These are phyloP conservation scores for Lepidurus apus DNA, from an alignment of 1,140 invertebrate species.

Conservation along the genomic window DNA sequence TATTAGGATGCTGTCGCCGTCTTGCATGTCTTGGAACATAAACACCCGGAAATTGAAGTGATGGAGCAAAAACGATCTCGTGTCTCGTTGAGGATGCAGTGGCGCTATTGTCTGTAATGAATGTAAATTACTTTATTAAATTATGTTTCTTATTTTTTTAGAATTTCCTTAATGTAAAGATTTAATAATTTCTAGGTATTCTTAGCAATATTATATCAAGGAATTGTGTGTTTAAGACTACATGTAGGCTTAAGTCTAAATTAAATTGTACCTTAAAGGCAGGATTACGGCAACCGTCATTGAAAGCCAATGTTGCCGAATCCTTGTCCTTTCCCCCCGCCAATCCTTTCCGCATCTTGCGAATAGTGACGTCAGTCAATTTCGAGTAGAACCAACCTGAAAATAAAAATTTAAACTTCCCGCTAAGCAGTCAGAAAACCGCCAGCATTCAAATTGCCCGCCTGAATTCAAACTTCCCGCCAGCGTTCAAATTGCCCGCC, in stretches of 20 bases:
- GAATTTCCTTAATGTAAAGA: too few species aligned
- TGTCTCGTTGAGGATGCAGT: conserved; percentile 48
- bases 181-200: too few species aligned
- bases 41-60: conserved; percentile 57
- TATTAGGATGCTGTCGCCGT: conserved; percentile 57
- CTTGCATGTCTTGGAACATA: conserved; percentile 61
- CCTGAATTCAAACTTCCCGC: too few species aligned
- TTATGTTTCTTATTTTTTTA: too few species aligned
- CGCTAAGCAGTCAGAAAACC: background rate
- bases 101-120: conserved; percentile 43
- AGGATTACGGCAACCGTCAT: conserved; percentile 56
- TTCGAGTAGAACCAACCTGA: conserved; percentile 57
- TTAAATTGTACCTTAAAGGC: conserved; percentile 44
- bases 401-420: conserved; percentile 27
- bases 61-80: conserved; percentile 46
- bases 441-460: too few species aligned
- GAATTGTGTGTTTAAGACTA: too few species aligned
- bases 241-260: background rate
- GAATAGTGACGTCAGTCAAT: conserved; percentile 54
- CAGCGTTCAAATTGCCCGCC: too few species aligned
- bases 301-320: conserved; percentile 49
- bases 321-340: conserved; percentile 43
- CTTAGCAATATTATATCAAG: too few species aligned
- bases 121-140: background rate
- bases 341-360: conserved; percentile 43